These are phyloP conservation scores for Otis tarda DNA, from an alignment of 2,113 vertebrate species.

Conservation along the genomic window DNA sequence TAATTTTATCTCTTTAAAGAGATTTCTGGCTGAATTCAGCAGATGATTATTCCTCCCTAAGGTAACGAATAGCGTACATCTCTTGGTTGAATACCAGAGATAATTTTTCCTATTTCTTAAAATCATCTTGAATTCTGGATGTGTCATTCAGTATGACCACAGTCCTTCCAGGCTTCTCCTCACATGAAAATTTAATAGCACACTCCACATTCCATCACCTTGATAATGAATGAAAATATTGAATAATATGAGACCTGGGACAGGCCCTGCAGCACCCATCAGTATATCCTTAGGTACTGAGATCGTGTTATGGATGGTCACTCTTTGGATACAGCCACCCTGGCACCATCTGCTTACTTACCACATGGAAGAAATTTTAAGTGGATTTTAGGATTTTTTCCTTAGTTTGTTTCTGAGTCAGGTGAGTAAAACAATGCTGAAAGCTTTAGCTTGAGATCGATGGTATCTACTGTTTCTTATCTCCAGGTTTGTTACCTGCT, in stretches of 20 bases:
- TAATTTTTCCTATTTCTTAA: not conserved
- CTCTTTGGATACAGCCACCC: not conserved
- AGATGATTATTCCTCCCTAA: not conserved
- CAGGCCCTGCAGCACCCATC: not conserved
- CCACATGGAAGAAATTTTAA: not conserved
- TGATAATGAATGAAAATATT: not conserved
- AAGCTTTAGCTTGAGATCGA: not conserved
- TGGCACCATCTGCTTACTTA: not conserved
- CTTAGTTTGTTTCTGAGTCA: not conserved
- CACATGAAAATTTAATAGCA: not conserved
- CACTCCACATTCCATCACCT: not conserved
- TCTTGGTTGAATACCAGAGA: not conserved
- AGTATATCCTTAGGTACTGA: not conserved
- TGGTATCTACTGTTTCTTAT: not conserved
- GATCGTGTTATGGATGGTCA: not conserved
- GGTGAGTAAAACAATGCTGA: not conserved
- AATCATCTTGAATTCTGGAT: not conserved
- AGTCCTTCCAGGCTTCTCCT: not conserved
- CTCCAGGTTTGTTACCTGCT: conserved; percentile 16
- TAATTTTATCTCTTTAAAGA: not conserved
- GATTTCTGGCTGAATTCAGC: not conserved
- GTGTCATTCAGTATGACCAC: not conserved
- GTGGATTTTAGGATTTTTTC: not conserved
- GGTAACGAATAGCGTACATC: not conserved
- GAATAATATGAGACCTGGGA: not conserved